Percentiles rank a stretch among this genome's conserved stretches.
Evolutionary conservation across 2,113 vertebrate genomes (phyloP).

Genomic region (Sander lucioperca): DNA sequence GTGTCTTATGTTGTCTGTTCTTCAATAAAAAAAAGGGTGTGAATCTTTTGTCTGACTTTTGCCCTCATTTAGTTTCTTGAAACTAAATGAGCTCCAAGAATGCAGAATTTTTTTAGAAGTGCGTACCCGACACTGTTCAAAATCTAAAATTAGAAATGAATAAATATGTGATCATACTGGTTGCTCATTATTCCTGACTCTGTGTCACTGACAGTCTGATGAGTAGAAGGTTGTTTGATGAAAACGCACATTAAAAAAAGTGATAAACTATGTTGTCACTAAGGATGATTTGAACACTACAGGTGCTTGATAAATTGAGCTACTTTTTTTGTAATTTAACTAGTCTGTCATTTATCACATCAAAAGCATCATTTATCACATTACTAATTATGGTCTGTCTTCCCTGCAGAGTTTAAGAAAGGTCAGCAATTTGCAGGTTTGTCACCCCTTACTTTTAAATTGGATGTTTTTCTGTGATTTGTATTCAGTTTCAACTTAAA

Average conservation of each 20-base stretch:
- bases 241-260: neutral
- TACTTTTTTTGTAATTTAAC: conserved; percentile 3
- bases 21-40: no score
- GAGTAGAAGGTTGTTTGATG: neutral
- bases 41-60: neutral
- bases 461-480: neutral
- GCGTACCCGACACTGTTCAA: neutral
- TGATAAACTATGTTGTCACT: conserved; percentile 21
- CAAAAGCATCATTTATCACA: conserved; percentile 19
- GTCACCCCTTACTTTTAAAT: neutral
- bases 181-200: neutral
- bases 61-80: neutral
- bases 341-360: conserved; percentile 5
- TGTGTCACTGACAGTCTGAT: conserved; percentile 12
- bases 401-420: neutral
- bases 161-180: neutral
- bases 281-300: conserved; percentile 12
- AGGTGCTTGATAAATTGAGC: conserved; percentile 35
- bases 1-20: no score
- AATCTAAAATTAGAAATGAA: neutral
- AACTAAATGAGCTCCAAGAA: no score
- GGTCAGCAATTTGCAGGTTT: conserved; percentile 23
- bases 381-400: neutral
- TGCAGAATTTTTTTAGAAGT: neutral
- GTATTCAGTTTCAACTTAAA: neutral